Evolutionary conservation across 2,888 invertebrate genomes (phyloP).

Genomic region (Cosmia pyralina): DNA sequence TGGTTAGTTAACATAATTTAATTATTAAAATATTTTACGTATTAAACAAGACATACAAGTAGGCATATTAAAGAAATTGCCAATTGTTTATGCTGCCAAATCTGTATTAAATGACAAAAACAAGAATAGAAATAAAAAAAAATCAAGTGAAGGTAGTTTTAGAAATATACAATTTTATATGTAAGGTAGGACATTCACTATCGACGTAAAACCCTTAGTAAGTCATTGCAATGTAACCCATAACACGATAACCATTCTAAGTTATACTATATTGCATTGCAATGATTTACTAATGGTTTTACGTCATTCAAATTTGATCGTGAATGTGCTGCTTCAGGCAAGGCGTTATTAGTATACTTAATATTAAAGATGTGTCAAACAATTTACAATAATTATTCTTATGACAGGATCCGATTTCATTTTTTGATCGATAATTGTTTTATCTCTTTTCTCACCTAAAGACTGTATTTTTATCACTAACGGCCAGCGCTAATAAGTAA

Average conservation of each 20-base stretch:
- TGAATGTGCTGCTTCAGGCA: neutral
- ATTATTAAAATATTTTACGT: slow-evolving; percentile 2
- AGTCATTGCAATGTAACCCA: neutral
- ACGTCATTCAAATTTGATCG: neutral
- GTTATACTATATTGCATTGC: neutral
- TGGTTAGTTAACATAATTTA: slow-evolving; percentile 20
- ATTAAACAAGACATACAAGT: neutral
- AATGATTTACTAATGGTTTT: neutral
- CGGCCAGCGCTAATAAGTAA: slow-evolving; percentile 44
- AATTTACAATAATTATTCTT: neutral
- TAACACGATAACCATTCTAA: neutral
- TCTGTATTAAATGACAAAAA: neutral
- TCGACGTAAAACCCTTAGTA: neutral
- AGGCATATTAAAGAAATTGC: slow-evolving; percentile 12
- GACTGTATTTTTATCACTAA: slow-evolving; percentile 22
- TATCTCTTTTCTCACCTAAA: slow-evolving; percentile 1
- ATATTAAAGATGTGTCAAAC: neutral
- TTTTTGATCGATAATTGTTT: slow-evolving; percentile 14
- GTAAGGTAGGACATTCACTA: neutral
- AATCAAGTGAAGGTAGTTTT: neutral
- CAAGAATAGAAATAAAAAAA: neutral
- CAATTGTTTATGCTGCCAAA: slow-evolving; percentile 33
- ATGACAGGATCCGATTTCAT: slow-evolving; percentile 4
- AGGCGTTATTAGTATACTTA: too few relatives aligned
- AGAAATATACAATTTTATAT: neutral